These are phyloP conservation scores for Platerodrilus igneus DNA, from an alignment of 2,888 invertebrate genomes.

Conservation along the genomic window DNA sequence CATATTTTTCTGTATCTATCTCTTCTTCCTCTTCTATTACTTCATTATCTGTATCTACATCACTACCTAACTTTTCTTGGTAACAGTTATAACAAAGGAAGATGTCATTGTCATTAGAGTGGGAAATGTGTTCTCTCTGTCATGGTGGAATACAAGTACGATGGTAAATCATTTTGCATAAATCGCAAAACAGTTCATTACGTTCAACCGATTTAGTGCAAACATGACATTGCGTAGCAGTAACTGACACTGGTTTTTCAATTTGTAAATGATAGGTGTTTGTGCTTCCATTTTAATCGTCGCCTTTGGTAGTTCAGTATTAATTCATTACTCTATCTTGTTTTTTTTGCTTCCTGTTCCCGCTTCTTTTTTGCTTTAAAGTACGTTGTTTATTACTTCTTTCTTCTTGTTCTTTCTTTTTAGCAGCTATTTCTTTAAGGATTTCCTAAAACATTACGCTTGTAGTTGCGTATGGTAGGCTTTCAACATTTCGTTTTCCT, in stretches of 20 bases:
- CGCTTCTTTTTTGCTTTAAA: too few relatives aligned
- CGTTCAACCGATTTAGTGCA: not conserved
- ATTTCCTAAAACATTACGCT: not conserved
- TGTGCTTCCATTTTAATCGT: not conserved
- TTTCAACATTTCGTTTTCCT: not conserved
- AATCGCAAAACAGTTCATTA: not conserved
- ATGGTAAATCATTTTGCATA: slow-evolving; percentile 5
- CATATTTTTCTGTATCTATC: not conserved
- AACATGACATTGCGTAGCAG: too few relatives aligned
- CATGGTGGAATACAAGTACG: slow-evolving; percentile 9
- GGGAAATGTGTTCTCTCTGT: slow-evolving; percentile 12
- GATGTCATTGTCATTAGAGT: slow-evolving; percentile 9
- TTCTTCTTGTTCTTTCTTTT: not conserved
- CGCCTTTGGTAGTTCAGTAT: not conserved
- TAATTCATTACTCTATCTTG: not conserved
- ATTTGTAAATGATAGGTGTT: too few relatives aligned
- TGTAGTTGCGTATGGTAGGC: slow-evolving; percentile 1
- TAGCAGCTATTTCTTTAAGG: not conserved
- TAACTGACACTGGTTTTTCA: too few relatives aligned
- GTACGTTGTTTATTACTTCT: not conserved
- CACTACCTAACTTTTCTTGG: slow-evolving; percentile 4
- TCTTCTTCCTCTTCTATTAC: not conserved
- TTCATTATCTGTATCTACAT: not conserved
- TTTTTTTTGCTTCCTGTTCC: not conserved
- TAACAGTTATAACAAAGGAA: slow-evolving; percentile 14